Evolutionary conservation across 2,888 invertebrate species (phyloP).

Genomic region (Cataglyphis cursor): DNA sequence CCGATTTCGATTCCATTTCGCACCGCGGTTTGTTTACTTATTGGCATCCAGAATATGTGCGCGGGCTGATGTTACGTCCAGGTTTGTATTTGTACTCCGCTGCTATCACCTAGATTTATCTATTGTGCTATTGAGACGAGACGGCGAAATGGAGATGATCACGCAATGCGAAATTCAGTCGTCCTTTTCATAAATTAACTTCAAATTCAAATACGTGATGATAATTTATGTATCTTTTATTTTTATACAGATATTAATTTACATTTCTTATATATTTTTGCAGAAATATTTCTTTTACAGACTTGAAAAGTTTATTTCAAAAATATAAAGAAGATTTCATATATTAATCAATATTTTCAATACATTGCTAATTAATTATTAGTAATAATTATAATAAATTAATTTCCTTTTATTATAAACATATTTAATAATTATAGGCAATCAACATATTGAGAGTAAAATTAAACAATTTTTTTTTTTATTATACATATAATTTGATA

Average conservation of each 20-base stretch:
- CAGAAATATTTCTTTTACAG: background rate
- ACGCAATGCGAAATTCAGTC: conserved; percentile 29
- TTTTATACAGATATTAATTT: background rate
- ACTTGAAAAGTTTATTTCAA: background rate
- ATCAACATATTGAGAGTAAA: background rate
- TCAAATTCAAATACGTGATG: background rate
- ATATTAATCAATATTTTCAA: background rate
- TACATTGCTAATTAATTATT: background rate
- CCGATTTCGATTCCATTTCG: conserved; percentile 81
- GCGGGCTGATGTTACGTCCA: conserved; percentile 42
- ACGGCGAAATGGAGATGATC: conserved; percentile 34
- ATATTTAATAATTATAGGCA: background rate
- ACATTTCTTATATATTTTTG: background rate
- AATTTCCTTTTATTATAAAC: background rate
- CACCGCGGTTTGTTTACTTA: conserved; percentile 77
- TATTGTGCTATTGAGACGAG: conserved; percentile 52
- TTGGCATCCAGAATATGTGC: conserved; percentile 71
- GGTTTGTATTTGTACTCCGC: conserved; percentile 44
- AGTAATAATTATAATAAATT: background rate
- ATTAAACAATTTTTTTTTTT: background rate
- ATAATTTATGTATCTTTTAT: background rate
- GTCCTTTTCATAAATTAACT: conserved; percentile 1
- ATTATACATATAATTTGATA: background rate
- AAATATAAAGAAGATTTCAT: background rate
- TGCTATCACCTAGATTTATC: conserved; percentile 58